A percentile compares a stretch with the other conserved stretches of the same genome.
Evolutionary conservation across 2,113 vertebrate genomes (phyloP).

Genomic region (Pterophyllum scalare): DNA sequence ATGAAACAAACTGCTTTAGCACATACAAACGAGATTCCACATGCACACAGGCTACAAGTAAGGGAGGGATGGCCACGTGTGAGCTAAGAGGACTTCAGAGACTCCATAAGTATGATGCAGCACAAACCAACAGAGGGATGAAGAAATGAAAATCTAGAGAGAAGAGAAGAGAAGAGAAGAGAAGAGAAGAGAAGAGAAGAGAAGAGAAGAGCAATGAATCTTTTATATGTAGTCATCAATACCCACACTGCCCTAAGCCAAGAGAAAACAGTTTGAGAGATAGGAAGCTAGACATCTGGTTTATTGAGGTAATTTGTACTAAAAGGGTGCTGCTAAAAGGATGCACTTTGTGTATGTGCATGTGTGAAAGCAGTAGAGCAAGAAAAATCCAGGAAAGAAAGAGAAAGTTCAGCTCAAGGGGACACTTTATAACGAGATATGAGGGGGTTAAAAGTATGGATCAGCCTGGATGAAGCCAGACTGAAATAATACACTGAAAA

Average conservation of each 20-base stretch:
- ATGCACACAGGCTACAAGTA: background rate
- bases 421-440: constrained; percentile 47
- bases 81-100: constrained; percentile 51
- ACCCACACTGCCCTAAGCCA: constrained; percentile 59
- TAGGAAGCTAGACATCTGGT: constrained; percentile 72
- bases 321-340: constrained; percentile 63
- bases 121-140: constrained; percentile 19
- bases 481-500: background rate
- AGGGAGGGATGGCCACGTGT: constrained; percentile 10
- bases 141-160: constrained; percentile 9
- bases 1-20: constrained; percentile 33
- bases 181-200: background rate
- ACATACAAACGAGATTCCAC: constrained; percentile 10
- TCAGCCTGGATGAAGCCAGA: constrained; percentile 15
- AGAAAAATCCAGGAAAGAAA: constrained; percentile 34
- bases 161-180: background rate
- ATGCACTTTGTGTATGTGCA: constrained; percentile 38
- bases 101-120: constrained; percentile 30
- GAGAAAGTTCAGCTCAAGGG: constrained; percentile 53
- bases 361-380: constrained; percentile 20
- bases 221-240: constrained; percentile 76
- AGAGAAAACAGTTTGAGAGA: constrained; percentile 65
- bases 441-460: constrained; percentile 9
- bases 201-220: constrained; percentile 58
- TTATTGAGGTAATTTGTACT: constrained; percentile 78